Percentiles rank a stretch among this genome's conserved stretches.
These are phyloP conservation scores for Malurus elegans DNA, from an alignment of 2,113 vertebrate genomes.

Conservation along the genomic window DNA sequence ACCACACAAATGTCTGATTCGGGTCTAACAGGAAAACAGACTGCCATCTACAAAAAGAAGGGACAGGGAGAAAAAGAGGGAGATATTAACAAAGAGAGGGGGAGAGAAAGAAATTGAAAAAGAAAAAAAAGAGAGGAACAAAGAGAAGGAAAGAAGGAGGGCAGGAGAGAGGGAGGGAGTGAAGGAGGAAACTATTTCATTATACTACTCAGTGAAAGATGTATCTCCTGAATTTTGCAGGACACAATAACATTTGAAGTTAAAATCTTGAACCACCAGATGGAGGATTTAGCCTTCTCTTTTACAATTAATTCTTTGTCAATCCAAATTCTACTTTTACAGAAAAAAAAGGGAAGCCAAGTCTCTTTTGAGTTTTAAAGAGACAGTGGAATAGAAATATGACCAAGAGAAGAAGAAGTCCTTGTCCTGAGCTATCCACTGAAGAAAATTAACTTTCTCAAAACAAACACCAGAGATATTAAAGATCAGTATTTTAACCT, in stretches of 20 bases:
- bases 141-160: not conserved
- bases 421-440: not conserved
- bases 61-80: not conserved
- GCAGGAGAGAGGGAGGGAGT: not conserved
- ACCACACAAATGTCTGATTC: not conserved
- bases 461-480: not conserved
- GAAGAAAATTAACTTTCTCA: slow-evolving; percentile 13
- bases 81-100: not conserved
- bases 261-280: not conserved
- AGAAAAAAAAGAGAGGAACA: not conserved
- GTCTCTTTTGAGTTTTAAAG: not conserved
- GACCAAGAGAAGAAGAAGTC: not conserved
- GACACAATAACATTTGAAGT: not conserved
- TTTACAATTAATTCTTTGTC: not conserved
- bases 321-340: not conserved
- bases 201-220: not conserved
- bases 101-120: not conserved
- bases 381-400: not conserved
- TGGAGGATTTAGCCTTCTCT: not conserved
- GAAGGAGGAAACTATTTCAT: not conserved
- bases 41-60: not conserved
- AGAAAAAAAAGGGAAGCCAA: not conserved
- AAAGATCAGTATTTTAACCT: not conserved
- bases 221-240: not conserved
- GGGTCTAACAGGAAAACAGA: not conserved